phyloP scores from a whole-genome alignment of 2,888 invertebrate species.

The Yponomeuta sedellus region DNA sequence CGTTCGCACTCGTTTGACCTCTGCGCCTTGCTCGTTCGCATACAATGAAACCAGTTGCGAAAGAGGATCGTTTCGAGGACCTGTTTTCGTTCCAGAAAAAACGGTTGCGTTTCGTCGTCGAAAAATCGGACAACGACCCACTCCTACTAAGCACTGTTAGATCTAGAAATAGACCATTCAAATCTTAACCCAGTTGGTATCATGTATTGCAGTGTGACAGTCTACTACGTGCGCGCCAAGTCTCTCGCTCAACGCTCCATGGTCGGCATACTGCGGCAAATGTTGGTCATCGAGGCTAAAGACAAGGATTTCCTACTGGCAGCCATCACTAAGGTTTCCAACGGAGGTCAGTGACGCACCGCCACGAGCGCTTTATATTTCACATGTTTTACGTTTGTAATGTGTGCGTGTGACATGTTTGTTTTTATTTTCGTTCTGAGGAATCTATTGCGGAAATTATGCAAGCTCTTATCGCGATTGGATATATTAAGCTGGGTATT shows the following conservation, averaged over 20 bases:
- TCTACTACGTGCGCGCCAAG: constrained; percentile 79
- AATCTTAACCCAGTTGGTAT: background rate
- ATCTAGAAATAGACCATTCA: too few relatives aligned
- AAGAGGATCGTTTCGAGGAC: too few relatives aligned
- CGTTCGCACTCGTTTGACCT: too few relatives aligned
- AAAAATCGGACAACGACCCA: too few relatives aligned
- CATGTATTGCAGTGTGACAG: constrained; percentile 64
- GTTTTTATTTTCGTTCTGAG: background rate
- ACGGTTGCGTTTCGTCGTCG: too few relatives aligned
- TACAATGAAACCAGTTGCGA: too few relatives aligned
- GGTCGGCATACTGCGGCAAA: constrained; percentile 78
- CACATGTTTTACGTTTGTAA: background rate
- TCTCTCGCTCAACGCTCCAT: constrained; percentile 78
- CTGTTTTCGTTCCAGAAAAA: too few relatives aligned
- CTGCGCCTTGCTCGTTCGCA: too few relatives aligned
- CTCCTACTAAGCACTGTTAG: too few relatives aligned
- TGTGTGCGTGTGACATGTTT: background rate
- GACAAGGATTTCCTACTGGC: constrained; percentile 83
- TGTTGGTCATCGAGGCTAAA: constrained; percentile 80
- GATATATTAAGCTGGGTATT: too few relatives aligned
- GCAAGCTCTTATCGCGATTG: too few relatives aligned
- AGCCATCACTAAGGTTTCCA: constrained; percentile 77
- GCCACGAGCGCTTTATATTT: background rate
- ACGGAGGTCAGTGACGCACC: constrained; percentile 62
- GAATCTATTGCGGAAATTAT: background rate